phyloP scores from a whole-genome alignment of 1,140 invertebrate genomes.

The Saccostrea cuccullata region DNA sequence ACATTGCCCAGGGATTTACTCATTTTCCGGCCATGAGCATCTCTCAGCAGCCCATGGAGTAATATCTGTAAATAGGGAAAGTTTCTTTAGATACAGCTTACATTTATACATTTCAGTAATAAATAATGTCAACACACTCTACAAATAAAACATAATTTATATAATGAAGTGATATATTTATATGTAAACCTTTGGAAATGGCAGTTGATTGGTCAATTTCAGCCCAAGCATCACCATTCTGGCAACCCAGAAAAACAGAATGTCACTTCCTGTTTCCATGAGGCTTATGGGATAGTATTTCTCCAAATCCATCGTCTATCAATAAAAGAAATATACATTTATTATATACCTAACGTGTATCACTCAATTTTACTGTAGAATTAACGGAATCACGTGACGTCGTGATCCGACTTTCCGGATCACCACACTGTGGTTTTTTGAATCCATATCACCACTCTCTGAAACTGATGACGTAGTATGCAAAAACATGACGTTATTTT shows the following conservation, averaged over 20 bases:
- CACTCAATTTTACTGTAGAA: too few relatives aligned
- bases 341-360: too few relatives aligned
- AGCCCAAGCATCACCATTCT: slow-evolving; percentile 81
- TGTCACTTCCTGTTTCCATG: slow-evolving; percentile 79
- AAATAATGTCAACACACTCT: not conserved
- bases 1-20: slow-evolving; percentile 79
- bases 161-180: too few relatives aligned
- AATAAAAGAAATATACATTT: slow-evolving; percentile 35
- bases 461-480: too few relatives aligned
- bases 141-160: too few relatives aligned
- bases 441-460: too few relatives aligned
- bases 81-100: not conserved
- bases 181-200: slow-evolving; percentile 84
- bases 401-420: too few relatives aligned
- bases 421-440: too few relatives aligned
- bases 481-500: too few relatives aligned
- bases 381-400: too few relatives aligned
- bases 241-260: slow-evolving; percentile 79
- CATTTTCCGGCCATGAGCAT: slow-evolving; percentile 78
- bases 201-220: slow-evolving; percentile 92
- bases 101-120: not conserved
- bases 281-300: slow-evolving; percentile 72
- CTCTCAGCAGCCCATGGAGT: slow-evolving; percentile 77
- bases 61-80: slow-evolving; percentile 65
- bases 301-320: slow-evolving; percentile 65